phyloP scores from a whole-genome alignment of 2,797 vertebrate genomes.

The Malurus leucopterus region DNA sequence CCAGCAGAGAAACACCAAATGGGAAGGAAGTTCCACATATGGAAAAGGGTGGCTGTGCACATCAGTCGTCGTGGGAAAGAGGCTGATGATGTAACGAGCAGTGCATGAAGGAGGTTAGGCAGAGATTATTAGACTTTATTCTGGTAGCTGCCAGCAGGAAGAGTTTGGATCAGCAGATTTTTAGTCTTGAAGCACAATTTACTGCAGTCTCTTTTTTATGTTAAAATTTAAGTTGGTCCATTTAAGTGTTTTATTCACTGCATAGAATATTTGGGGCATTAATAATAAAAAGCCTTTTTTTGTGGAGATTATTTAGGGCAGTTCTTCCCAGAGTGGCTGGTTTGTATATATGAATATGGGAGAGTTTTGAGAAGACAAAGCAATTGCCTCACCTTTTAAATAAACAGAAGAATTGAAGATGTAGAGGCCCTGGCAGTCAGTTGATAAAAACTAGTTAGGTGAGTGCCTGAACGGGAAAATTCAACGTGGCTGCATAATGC shows the following conservation, averaged over 20 bases:
- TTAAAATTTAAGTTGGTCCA: background rate
- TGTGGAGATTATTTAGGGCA: background rate
- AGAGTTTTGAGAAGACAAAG: background rate
- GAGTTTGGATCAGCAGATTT: background rate
- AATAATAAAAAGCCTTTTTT: background rate
- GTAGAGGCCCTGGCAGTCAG: background rate
- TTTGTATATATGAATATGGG: background rate
- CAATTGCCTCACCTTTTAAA: background rate
- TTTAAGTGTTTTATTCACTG: background rate
- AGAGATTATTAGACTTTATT: background rate
- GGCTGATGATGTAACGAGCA: background rate
- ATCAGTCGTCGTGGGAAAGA: background rate
- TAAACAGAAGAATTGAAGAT: background rate
- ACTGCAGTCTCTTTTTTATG: background rate
- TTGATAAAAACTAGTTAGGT: background rate
- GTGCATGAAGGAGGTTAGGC: background rate
- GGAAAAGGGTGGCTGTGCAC: background rate
- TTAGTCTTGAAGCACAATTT: background rate
- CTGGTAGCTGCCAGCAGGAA: background rate
- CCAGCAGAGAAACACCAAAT: background rate
- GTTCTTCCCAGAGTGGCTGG: background rate
- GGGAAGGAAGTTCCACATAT: background rate
- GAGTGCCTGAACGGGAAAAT: background rate
- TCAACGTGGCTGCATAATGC: accelerated
- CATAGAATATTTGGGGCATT: background rate